Base-by-base conservation (phyloP, 2,797 vertebrate genomes). In the Anguilla anguilla region DNA sequence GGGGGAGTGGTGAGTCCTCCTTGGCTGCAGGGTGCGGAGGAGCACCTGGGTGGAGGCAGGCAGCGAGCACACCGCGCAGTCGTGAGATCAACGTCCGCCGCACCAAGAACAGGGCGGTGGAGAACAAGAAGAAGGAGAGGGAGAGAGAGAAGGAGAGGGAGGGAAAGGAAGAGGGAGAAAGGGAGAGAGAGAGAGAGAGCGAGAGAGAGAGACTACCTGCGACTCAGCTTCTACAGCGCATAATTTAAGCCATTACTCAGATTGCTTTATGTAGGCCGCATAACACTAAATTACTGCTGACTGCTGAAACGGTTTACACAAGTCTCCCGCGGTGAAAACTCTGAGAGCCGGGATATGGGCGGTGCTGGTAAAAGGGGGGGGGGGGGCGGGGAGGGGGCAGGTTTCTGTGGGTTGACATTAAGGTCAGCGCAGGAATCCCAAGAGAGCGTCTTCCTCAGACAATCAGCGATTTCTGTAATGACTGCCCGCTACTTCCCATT, bases 381-480 rank as follows among this genome's bases (percentile, higher is more conserved):
- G 67, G 11, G 67, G 67, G 67, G 3, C 22, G 28, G 28, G 28
- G n/a, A 10, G 7, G 72, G 72, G 72, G 72, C 2, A 25, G 2
- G 15, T 51, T 46, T 46, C 43, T 17, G 17, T 46, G 19, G 43
- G 43, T 0, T 81, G 77, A 49, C 77, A 46, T 43, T 22, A 49
- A 49, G 77, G 79, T 82, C 6, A 82, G 15, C 2, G 43, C 72
- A 11, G 51, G 79, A 49, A 25, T 51, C 19, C 79, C 6, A 25
- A 82, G 79, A 25, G 2, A 51, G 46, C 79, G 25, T 82, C 79
- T 82, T 51, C 46, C 46, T 22, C 79, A 82, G 79, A 82, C 79
- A 15, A 82, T 25, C 43, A 15, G 35, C 74, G 22, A 49, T 51
- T 82, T 49, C 46, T 49, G 5, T 82, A 82, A 81, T 81, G 28